phyloP scores from a whole-genome alignment of 2,113 vertebrate species.

The Sinocyclocheilus rhinocerous region DNA sequence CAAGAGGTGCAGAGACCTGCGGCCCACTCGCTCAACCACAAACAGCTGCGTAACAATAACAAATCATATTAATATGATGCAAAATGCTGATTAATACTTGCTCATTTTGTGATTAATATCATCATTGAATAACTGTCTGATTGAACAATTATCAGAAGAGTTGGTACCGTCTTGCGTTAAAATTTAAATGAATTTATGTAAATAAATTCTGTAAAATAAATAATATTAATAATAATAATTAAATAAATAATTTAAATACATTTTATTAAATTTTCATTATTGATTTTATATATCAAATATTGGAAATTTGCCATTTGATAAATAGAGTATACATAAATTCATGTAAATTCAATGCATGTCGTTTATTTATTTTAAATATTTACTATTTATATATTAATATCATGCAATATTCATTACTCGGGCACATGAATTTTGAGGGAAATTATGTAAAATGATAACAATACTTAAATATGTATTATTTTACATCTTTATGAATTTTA shows the following conservation, averaged over 20 bases:
- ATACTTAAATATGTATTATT: not conserved
- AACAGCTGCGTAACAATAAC: constrained; percentile 78
- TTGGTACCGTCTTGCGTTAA: not conserved
- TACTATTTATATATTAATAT: not conserved
- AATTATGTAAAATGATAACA: not conserved
- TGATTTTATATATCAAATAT: not conserved
- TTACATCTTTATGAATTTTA: not conserved
- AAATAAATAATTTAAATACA: not conserved
- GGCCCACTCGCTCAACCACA: constrained; percentile 87
- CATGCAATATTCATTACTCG: not conserved
- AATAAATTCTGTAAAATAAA: no score
- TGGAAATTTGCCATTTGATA: not conserved
- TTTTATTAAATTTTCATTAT: no score
- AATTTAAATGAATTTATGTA: not conserved
- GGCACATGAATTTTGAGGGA: not conserved
- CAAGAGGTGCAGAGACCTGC: constrained; percentile 87
- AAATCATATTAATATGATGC: not conserved
- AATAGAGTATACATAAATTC: not conserved
- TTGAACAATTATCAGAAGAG: not conserved
- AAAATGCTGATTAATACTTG: not conserved
- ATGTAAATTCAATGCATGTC: no score
- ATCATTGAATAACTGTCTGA: not conserved
- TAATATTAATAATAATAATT: not conserved
- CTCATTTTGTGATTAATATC: not conserved
- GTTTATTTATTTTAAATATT: not conserved